Percentiles rank a stretch among this genome's conserved stretches.
phyloP scores from a whole-genome alignment of 2,888 invertebrate genomes.

The Mesopsocus fuscifrons region DNA sequence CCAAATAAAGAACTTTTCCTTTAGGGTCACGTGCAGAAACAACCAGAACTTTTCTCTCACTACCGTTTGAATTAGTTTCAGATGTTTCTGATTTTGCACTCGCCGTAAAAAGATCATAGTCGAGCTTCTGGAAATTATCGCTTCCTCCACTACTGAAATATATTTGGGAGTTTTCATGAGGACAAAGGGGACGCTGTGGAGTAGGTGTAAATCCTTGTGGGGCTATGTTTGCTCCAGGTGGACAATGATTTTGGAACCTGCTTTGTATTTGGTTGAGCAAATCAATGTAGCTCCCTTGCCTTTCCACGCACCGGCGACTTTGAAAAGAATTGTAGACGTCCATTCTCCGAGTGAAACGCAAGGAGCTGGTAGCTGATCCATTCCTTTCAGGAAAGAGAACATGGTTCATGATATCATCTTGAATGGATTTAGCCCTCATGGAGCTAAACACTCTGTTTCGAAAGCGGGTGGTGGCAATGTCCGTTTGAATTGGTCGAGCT shows the following conservation, averaged over 20 bases:
- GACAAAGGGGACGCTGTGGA: not conserved
- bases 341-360: conserved; percentile 3
- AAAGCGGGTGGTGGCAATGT: not conserved
- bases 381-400: conserved; percentile 1
- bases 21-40: conserved; percentile 30
- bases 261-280: conserved; percentile 2
- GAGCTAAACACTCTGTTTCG: conserved; percentile 5
- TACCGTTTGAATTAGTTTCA: conserved; percentile 16
- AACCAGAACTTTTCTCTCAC: conserved; percentile 26
- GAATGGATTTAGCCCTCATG: not conserved
- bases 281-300: conserved; percentile 2
- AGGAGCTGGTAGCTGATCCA: not conserved
- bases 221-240: not conserved
- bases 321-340: conserved; percentile 8
- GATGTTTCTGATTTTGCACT: conserved; percentile 23
- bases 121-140: conserved; percentile 6
- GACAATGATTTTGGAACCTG: not conserved
- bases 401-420: conserved; percentile 6
- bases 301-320: not conserved
- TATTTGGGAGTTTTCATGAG: not conserved
- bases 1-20: conserved; percentile 28
- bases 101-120: conserved; percentile 1
- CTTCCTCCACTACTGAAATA: conserved; percentile 6
- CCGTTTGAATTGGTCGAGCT: not conserved
- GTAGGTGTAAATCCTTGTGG: not conserved